Percentiles rank a stretch among this genome's conserved stretches.
Conservation (phyloP, 2,113 vertebrate species). For the Lophochroa leadbeateri region DNA sequence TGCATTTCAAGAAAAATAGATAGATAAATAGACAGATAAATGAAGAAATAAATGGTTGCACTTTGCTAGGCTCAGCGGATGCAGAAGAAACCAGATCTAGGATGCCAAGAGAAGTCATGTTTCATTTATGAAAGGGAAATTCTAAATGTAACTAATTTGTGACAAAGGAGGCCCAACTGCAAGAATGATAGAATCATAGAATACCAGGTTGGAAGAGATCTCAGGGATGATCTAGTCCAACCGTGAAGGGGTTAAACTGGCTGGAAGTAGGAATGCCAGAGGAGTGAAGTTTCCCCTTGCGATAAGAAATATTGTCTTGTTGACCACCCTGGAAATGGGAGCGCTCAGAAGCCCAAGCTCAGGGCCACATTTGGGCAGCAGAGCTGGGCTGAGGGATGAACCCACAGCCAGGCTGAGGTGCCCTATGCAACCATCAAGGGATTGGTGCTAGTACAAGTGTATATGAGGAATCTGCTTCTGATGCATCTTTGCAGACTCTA, state of each 20-base stretch:
- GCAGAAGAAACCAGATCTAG: not conserved
- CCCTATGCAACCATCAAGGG: fast-evolving
- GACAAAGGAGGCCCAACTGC: not conserved
- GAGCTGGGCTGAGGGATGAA: not conserved
- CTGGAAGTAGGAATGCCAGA: not conserved
- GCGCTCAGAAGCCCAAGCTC: not conserved
- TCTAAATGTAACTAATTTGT: not conserved
- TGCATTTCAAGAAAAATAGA: not conserved
- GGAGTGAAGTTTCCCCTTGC: not conserved
- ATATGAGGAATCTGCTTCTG: not conserved
- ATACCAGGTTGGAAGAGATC: not conserved
- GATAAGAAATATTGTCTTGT: not conserved
- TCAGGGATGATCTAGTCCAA: not conserved
- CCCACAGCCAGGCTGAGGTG: fast-evolving
- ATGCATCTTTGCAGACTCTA: not conserved
- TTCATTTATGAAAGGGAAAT: not conserved
- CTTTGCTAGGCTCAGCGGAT: not conserved
- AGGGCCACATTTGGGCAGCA: not conserved
- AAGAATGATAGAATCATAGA: not conserved
- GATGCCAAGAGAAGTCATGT: not conserved
- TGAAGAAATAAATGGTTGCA: not conserved
- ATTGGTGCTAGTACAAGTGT: not conserved
- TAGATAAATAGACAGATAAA: not conserved
- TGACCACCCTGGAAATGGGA: not conserved
- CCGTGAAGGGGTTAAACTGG: not conserved